These are phyloP conservation scores for Bradynema listronoti DNA, from an alignment of 1,140 invertebrate species.

Conservation along the genomic window DNA sequence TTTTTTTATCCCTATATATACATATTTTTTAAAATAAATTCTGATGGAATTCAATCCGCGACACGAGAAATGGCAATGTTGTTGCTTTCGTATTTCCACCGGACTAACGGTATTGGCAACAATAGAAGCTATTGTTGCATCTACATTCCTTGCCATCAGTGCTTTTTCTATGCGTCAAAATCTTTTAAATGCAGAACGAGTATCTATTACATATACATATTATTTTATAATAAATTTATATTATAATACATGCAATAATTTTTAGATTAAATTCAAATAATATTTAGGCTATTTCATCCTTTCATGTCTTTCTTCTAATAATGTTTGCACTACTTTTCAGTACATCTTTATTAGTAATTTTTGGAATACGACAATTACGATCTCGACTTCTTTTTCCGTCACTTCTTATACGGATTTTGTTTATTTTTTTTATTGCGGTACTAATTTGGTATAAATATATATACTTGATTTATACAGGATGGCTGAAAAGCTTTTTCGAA, in stretches of 20 bases:
- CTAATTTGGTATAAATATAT: too few relatives aligned
- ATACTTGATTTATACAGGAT: too few relatives aligned
- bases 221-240: not conserved
- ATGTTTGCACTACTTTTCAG: too few relatives aligned
- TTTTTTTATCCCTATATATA: too few relatives aligned
- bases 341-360: too few relatives aligned
- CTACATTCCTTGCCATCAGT: not conserved
- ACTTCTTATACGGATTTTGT: too few relatives aligned
- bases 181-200: not conserved
- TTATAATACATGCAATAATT: not conserved
- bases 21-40: slow-evolving; percentile 5
- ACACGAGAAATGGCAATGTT: slow-evolving; percentile 39
- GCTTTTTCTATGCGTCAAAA: not conserved
- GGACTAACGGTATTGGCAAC: slow-evolving; percentile 27
- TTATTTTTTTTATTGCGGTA: too few relatives aligned
- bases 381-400: too few relatives aligned
- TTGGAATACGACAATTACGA: too few relatives aligned
- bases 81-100: slow-evolving; percentile 28
- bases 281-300: too few relatives aligned
- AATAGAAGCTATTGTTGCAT: slow-evolving; percentile 20
- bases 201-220: not conserved
- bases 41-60: slow-evolving; percentile 41
- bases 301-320: too few relatives aligned
- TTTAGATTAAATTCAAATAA: not conserved
- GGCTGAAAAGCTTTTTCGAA: too few relatives aligned